Base-by-base conservation (phyloP, 2,888 invertebrate genomes). In the Diarsia dahlii region DNA sequence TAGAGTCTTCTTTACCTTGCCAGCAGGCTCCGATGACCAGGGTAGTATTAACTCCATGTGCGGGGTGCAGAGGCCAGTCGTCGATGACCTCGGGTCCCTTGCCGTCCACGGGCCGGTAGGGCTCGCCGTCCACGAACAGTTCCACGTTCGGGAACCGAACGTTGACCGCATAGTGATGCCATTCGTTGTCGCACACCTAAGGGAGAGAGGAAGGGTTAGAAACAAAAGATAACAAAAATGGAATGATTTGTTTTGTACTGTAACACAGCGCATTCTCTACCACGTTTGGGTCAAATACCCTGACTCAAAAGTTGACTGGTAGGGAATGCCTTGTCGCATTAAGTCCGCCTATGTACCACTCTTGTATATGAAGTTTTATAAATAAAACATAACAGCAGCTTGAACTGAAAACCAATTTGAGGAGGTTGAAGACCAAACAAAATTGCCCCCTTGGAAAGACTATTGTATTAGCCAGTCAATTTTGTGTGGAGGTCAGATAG, bases 41-140 rank as follows among this genome's bases (percentile, higher is more conserved):
- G 10, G 99, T 99, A 13, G 99, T 99, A 93, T 99, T 99, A 85
- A 99, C 98, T 1, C 98, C 99, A 89, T 99, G 99, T 0, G 99
- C 99, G 13, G 99, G 99, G 93, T 99, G 99, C 63, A 99, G 97
- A 1, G 99, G 99, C 99, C 99, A 99, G 96, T 99, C 99, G 93
- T 99, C 99, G 92, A 99, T 99, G 67, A 99, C 99, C 95, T 99
- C 99, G 0, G 99, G 99, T 88, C 99, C 99, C 91, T 93, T 97
- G 72, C 93, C 95, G 86, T 95, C 95, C 0, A 78, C 78, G 0
- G 92, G 80, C 86, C 91, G 95, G 97, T 89, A 93, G 64, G 97
- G 96, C 90, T 98, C 98, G 0, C 99, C 99, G 95, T 99, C 99
- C 81, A 99, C 98, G 93, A 97, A 98, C 79, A 99, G 97, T 83